phyloP scores from a whole-genome alignment of 2,113 vertebrate genomes.

The Ictidomys tridecemlineatus region DNA sequence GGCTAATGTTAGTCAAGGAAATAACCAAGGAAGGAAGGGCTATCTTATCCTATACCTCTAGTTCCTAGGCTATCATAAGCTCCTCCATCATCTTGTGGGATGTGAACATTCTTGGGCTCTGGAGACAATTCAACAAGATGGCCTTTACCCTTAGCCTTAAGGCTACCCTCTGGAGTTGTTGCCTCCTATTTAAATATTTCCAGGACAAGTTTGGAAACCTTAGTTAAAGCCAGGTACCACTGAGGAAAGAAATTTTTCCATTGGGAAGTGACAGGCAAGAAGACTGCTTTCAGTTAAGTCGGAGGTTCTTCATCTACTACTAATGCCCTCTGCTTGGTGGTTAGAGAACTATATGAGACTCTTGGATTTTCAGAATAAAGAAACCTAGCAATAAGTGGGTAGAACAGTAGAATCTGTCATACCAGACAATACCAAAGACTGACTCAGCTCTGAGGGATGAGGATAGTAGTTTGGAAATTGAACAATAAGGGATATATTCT shows the following conservation, averaged over 20 bases:
- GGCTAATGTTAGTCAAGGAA: neutral
- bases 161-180: neutral
- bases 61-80: neutral
- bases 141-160: neutral
- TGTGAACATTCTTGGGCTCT: neutral
- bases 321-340: neutral
- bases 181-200: constrained; percentile 2
- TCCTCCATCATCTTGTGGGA: neutral
- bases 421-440: neutral
- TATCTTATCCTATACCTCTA: neutral
- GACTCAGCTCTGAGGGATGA: neutral
- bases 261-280: neutral
- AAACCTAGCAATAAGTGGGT: neutral
- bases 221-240: neutral
- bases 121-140: neutral
- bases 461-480: neutral
- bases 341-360: neutral
- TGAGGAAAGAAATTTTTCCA: neutral
- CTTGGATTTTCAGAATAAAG: neutral
- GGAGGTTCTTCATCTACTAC: neutral
- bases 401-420: neutral
- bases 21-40: neutral
- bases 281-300: neutral
- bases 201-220: neutral
- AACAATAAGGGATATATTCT: neutral